Percentiles rank a stretch among this genome's conserved stretches.
These are phyloP conservation scores for Caenorhabditis sp. DNA, from an alignment of 2,888 invertebrate genomes.

Conservation along the genomic window DNA sequence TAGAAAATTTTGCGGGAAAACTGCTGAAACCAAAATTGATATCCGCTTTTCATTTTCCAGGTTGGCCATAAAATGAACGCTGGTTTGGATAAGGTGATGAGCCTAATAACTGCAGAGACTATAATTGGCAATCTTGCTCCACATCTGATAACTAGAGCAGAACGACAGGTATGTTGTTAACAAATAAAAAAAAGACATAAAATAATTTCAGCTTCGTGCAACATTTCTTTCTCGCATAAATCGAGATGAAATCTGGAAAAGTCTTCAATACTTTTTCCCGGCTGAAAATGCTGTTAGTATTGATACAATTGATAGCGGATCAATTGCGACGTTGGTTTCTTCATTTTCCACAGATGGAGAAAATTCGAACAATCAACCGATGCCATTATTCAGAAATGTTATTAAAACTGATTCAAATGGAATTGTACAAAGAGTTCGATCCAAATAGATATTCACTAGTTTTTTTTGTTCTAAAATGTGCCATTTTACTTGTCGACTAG, in stretches of 20 bases:
- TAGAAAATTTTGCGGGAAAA: no score
- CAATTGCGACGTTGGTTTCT: constrained; percentile 19
- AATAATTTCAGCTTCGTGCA: constrained; percentile 57
- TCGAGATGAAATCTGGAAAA: constrained; percentile 53
- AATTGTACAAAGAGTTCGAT: constrained; percentile 33
- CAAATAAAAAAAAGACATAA: not conserved
- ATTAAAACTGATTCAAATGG: constrained; percentile 24
- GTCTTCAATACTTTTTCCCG: constrained; percentile 59
- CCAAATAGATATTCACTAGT: constrained; percentile 9
- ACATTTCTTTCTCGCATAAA: constrained; percentile 65
- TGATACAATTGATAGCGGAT: constrained; percentile 5
- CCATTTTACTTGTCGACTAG: not conserved
- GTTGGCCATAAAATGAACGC: constrained; percentile 28
- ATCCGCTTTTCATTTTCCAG: no score
- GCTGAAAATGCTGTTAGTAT: constrained; percentile 6
- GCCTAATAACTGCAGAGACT: constrained; percentile 64
- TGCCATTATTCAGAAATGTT: constrained; percentile 12
- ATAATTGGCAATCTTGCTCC: constrained; percentile 54
- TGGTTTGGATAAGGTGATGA: constrained; percentile 54
- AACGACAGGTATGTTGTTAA: constrained; percentile 52
- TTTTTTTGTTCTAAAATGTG: not conserved
- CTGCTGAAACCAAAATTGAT: no score
- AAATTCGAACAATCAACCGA: constrained; percentile 4
- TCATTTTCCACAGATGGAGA: constrained; percentile 12
- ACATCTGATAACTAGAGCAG: constrained; percentile 55